A percentile compares a stretch with the other conserved stretches of the same genome.
Conservation (phyloP, 2,888 invertebrate genomes). For the Cephus pulcher region DNA sequence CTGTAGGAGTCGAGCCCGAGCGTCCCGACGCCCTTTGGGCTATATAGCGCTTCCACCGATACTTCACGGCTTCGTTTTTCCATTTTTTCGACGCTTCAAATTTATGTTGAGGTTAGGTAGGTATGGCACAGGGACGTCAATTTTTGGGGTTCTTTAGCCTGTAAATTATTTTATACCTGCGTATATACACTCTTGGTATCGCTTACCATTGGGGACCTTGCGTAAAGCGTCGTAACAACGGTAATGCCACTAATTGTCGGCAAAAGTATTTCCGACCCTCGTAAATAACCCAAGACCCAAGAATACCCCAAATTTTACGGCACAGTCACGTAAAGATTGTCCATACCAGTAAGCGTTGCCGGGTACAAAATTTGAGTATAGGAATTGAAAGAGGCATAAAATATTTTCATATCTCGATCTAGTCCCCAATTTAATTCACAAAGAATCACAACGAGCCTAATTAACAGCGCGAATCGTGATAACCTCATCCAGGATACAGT, state of each 20-base stretch:
- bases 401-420: background rate
- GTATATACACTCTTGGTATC: background rate
- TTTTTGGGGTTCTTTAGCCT: background rate
- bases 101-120: background rate
- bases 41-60: background rate
- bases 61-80: background rate
- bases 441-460: background rate
- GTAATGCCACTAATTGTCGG: background rate
- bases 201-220: background rate
- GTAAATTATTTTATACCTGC: background rate
- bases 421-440: background rate
- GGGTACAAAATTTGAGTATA: background rate
- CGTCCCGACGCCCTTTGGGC: slow-evolving; percentile 14
- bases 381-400: background rate
- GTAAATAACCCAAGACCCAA: background rate
- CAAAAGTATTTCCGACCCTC: background rate
- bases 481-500: background rate
- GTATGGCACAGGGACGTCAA: background rate
- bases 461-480: background rate
- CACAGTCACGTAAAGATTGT: background rate
- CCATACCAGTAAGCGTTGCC: background rate
- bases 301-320: background rate
- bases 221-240: background rate
- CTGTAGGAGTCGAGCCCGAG: background rate
- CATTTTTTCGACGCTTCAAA: background rate